Evolutionary conservation across 2,888 invertebrate species (phyloP).

Genomic region (Vesta saturnalis): DNA sequence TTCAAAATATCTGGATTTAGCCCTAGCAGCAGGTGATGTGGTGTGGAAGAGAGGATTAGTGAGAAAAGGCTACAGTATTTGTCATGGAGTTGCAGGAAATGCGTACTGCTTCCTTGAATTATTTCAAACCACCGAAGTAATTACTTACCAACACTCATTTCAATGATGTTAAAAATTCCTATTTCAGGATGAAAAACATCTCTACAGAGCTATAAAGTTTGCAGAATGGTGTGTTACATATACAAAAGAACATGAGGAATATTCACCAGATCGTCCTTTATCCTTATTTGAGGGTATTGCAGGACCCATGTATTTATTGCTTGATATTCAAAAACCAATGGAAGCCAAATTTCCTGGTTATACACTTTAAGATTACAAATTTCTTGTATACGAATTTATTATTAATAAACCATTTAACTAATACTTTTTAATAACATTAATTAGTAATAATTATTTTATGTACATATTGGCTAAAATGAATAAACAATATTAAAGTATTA

Average conservation of each 20-base stretch:
- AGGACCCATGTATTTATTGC: conserved; percentile 79
- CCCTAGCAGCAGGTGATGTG: conserved; percentile 76
- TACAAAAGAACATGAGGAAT: conserved; percentile 72
- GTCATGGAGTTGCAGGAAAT: conserved; percentile 90
- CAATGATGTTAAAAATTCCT: too few relatives aligned
- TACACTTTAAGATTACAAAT: conserved; percentile 49
- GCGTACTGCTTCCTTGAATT: conserved; percentile 83
- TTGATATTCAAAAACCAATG: conserved; percentile 72
- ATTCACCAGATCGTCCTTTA: conserved; percentile 80
- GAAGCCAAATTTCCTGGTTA: conserved; percentile 81
- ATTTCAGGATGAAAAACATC: conserved; percentile 71
- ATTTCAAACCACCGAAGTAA: conserved; percentile 78
- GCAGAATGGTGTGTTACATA: conserved; percentile 83
- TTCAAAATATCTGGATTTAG: conserved; percentile 74
- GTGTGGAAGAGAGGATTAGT: conserved; percentile 85
- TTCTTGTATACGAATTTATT: conserved; percentile 44
- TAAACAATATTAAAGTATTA: conserved; percentile 39
- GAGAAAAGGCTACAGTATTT: conserved; percentile 86
- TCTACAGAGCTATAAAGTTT: conserved; percentile 82
- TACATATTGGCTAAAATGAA: conserved; percentile 57
- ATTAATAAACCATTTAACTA: conserved; percentile 57
- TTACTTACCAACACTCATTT: not conserved
- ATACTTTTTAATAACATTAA: conserved; percentile 56
- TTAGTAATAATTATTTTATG: conserved; percentile 54
- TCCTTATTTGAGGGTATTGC: conserved; percentile 87